These are phyloP conservation scores for Chrysaora quinquecirrha DNA, from an alignment of 30 jellyfish, hydroid and myxozoan genomes.

Conservation along the genomic window DNA sequence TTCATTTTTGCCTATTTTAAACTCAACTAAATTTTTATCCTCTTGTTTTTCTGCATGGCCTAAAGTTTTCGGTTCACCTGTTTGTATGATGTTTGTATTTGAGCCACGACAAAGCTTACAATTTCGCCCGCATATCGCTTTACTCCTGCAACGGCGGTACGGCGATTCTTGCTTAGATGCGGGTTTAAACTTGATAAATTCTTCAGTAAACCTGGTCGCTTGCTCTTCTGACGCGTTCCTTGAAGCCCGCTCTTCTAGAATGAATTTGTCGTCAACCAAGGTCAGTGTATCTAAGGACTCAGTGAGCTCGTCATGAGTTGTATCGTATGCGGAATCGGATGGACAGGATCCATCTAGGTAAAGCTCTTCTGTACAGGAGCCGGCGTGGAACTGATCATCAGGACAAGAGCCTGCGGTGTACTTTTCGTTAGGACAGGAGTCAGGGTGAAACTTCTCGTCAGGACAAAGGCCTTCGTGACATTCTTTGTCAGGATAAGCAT, in stretches of 20 bases:
- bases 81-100: conserved; percentile 11
- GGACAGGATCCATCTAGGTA: conserved; percentile 41
- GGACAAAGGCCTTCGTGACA: too few relatives aligned
- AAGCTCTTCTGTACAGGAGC: conserved; percentile 6
- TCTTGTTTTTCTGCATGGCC: not conserved
- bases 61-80: not conserved
- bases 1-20: not conserved
- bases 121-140: conserved; percentile 64
- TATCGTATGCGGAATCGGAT: conserved; percentile 70
- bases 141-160: conserved; percentile 64
- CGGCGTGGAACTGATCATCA: conserved; percentile 14
- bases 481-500: not conserved
- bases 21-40: not conserved
- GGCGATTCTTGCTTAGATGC: conserved; percentile 46
- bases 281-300: conserved; percentile 52
- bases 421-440: too few relatives aligned
- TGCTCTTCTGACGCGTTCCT: not conserved
- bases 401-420: conserved; percentile 7
- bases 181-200: not conserved
- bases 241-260: not conserved
- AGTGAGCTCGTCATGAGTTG: conserved; percentile 58
- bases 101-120: conserved; percentile 63
- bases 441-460: too few relatives aligned
- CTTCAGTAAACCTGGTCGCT: too few relatives aligned
- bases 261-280: conserved; percentile 3